A percentile compares a stretch with the other conserved stretches of the same genome.
phyloP scores from a whole-genome alignment of 2,888 invertebrate genomes.

The Meloe dianella region DNA sequence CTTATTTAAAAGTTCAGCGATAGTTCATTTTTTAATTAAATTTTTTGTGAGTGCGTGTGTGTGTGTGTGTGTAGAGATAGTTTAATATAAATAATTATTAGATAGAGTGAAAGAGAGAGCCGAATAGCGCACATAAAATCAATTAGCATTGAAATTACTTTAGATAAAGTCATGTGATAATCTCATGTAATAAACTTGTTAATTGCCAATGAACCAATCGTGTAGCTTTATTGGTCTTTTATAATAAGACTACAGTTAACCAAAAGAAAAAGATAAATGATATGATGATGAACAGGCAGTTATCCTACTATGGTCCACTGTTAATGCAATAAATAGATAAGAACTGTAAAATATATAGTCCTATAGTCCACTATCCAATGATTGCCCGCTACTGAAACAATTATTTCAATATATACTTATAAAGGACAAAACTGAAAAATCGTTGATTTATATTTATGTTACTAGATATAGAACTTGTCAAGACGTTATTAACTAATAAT shows the following conservation, averaged over 20 bases:
- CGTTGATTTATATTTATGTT: no score
- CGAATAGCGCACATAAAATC: conserved; percentile 51
- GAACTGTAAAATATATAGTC: conserved; percentile 55
- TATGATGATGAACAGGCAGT: conserved; percentile 2
- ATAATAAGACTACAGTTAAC: conserved; percentile 48
- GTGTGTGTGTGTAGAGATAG: background rate
- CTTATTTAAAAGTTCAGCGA: background rate
- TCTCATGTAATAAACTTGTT: conserved; percentile 58
- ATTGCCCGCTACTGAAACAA: conserved; percentile 37
- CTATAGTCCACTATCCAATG: no score
- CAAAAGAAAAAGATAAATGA: conserved; percentile 22
- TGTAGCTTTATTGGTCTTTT: conserved; percentile 54
- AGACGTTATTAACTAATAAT: background rate
- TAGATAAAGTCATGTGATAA: conserved; percentile 58
- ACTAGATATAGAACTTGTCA: background rate
- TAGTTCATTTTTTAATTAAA: background rate
- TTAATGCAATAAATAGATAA: conserved; percentile 55
- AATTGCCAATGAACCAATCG: conserved; percentile 57
- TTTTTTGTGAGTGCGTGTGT: no score
- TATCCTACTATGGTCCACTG: conserved; percentile 36
- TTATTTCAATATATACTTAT: no score
- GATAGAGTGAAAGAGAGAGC: conserved; percentile 17
- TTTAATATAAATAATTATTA: background rate
- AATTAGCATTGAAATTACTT: conserved; percentile 57
- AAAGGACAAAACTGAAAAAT: no score